These are phyloP conservation scores for Leucania comma DNA, from an alignment of 2,888 invertebrate species.

Conservation along the genomic window DNA sequence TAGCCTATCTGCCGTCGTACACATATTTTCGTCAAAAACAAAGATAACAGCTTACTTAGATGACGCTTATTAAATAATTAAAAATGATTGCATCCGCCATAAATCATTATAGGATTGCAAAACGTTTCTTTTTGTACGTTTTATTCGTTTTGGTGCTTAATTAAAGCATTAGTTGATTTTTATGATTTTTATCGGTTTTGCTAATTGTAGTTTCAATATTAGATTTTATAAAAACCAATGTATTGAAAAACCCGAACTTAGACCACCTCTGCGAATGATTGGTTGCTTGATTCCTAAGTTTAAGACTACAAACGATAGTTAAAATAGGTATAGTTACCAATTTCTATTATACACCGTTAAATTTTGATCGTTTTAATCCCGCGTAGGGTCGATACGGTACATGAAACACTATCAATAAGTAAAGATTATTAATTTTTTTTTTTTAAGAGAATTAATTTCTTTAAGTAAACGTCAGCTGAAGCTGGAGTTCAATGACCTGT, in stretches of 20 bases:
- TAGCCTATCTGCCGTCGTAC: not conserved
- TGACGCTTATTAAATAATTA: slow-evolving; percentile 22
- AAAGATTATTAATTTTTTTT: too few relatives aligned
- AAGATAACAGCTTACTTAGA: not conserved
- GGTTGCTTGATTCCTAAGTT: not conserved
- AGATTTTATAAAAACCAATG: not conserved
- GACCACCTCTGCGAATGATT: slow-evolving; percentile 7
- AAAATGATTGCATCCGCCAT: slow-evolving; percentile 26
- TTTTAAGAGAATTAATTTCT: too few relatives aligned
- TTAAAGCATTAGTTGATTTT: slow-evolving; percentile 28
- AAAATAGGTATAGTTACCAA: too few relatives aligned
- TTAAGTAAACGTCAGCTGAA: too few relatives aligned
- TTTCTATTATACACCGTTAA: too few relatives aligned
- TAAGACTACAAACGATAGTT: too few relatives aligned
- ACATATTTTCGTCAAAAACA: not conserved
- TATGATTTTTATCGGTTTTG: slow-evolving; percentile 12
- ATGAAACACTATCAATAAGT: too few relatives aligned
- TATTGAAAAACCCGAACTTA: not conserved
- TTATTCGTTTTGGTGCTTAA: slow-evolving; percentile 18
- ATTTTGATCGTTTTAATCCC: too few relatives aligned
- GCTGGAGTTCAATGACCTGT: too few relatives aligned
- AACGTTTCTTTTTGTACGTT: slow-evolving; percentile 13
- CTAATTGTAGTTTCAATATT: not conserved
- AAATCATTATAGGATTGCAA: slow-evolving; percentile 19
- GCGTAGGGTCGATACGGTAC: too few relatives aligned